Conservation (phyloP, 2,797 vertebrate species). For the Halcyon chelicuti region DNA sequence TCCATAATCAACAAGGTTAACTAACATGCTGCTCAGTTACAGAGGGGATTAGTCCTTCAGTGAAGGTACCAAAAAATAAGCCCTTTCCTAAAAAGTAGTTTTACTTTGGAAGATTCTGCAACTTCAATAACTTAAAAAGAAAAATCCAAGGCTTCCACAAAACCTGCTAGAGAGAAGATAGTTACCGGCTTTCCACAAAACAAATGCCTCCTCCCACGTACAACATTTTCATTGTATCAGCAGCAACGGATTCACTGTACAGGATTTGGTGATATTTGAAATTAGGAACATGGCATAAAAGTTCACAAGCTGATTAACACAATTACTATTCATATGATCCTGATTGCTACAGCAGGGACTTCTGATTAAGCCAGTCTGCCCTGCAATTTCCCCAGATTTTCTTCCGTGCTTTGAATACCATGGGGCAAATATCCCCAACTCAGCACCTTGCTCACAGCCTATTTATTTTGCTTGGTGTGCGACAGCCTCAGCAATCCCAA, state of each 20-base stretch:
- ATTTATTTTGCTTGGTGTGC: not conserved
- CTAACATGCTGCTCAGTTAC: not conserved
- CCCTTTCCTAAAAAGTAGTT: not conserved
- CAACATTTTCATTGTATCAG: constrained; percentile 48
- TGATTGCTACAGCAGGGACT: constrained; percentile 66
- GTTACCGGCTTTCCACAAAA: constrained; percentile 21
- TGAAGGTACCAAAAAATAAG: not conserved
- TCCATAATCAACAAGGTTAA: not conserved
- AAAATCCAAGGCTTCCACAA: not conserved
- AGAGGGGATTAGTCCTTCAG: not conserved
- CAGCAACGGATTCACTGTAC: constrained; percentile 48
- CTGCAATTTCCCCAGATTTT: constrained; percentile 45
- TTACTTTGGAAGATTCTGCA: not conserved
- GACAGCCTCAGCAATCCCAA: not conserved
- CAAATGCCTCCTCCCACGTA: constrained; percentile 2
- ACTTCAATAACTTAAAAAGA: not conserved
- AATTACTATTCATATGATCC: constrained; percentile 76
- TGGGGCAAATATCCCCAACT: constrained; percentile 6
- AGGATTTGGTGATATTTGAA: constrained; percentile 63
- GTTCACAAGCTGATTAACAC: constrained; percentile 73
- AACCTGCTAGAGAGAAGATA: constrained; percentile 8
- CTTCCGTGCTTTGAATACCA: constrained; percentile 42
- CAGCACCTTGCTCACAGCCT: not conserved
- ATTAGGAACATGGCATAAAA: constrained; percentile 55
- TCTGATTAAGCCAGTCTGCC: constrained; percentile 68